Percentiles rank a stretch among this genome's conserved stretches.
Evolutionary conservation across 2,113 vertebrate genomes (phyloP).

Genomic region (Gallinago jamesoni): DNA sequence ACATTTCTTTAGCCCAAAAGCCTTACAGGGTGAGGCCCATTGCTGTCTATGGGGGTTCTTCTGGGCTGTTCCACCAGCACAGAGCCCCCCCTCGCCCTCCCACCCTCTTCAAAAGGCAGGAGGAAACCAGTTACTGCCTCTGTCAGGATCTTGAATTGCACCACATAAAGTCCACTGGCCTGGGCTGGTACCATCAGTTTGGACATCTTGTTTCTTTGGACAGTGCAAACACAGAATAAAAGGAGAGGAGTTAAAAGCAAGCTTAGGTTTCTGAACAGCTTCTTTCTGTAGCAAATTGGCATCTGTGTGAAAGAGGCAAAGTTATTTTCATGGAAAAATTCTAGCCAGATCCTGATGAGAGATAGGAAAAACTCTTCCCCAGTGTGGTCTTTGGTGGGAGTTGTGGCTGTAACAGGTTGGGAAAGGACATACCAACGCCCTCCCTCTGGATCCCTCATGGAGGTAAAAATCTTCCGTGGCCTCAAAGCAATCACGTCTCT

Average conservation of each 20-base stretch:
- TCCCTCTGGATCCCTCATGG: not conserved
- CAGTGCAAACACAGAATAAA: not conserved
- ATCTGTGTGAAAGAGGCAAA: not conserved
- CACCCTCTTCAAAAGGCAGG: not conserved
- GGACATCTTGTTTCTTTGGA: not conserved
- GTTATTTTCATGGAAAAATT: not conserved
- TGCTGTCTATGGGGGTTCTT: not conserved
- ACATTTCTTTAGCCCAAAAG: not conserved
- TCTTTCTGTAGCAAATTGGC: not conserved
- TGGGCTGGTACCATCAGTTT: not conserved
- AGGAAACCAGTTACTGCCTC: not conserved
- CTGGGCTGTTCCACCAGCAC: not conserved
- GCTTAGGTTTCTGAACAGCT: not conserved
- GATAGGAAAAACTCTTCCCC: not conserved
- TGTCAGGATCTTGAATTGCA: not conserved
- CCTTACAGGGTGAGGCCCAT: not conserved
- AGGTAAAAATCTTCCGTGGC: not conserved
- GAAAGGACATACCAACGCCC: not conserved
- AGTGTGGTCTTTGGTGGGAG: not conserved
- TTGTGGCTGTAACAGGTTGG: not conserved
- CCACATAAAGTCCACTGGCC: too few relatives aligned
- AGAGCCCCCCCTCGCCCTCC: not conserved
- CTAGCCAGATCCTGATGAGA: not conserved
- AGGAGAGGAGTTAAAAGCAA: not conserved
- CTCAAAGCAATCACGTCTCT: not conserved